Percentiles rank a stretch among this genome's conserved stretches.
phyloP scores from a whole-genome alignment of 1,140 invertebrate genomes.

The Amphibalanus amphitrite region DNA sequence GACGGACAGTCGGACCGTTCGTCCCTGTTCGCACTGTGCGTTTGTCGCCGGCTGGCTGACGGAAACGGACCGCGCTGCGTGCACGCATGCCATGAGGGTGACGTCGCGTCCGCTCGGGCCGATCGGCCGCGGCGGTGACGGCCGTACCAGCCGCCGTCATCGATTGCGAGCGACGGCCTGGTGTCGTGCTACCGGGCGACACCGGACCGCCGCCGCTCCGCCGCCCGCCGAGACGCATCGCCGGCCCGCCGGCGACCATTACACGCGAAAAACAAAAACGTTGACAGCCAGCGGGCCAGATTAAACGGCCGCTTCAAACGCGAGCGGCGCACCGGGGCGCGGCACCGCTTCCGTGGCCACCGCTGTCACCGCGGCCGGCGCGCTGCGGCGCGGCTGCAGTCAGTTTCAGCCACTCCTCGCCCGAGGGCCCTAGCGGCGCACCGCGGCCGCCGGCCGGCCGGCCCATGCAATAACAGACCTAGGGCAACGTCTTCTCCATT shows the following conservation, averaged over 20 bases:
- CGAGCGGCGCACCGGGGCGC: neutral
- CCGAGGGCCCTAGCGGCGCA: neutral
- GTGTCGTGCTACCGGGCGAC: too few species aligned
- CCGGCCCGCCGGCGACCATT: neutral
- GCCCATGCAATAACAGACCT: neutral
- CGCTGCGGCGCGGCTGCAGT: neutral
- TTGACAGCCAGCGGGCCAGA: neutral
- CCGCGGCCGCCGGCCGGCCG: too few species aligned
- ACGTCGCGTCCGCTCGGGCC: neutral
- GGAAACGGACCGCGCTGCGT: neutral
- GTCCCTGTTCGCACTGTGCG: too few species aligned
- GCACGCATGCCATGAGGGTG: neutral
- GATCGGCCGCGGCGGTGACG: too few species aligned
- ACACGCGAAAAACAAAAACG: neutral
- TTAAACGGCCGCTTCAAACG: neutral
- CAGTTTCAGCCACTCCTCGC: neutral
- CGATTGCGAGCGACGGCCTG: neutral
- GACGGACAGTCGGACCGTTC: too few species aligned
- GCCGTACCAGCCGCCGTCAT: neutral
- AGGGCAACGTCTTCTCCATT: conserved; percentile 5
- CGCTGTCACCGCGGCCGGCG: too few species aligned
- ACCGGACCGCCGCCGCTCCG: too few species aligned
- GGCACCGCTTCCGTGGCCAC: neutral
- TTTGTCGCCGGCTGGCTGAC: too few species aligned
- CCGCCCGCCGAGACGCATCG: too few species aligned